Evolutionary conservation across 2,888 invertebrate species (phyloP), one percentile per base, ranked within the genome.

Genomic region (Phyllotreta striolata): DNA sequence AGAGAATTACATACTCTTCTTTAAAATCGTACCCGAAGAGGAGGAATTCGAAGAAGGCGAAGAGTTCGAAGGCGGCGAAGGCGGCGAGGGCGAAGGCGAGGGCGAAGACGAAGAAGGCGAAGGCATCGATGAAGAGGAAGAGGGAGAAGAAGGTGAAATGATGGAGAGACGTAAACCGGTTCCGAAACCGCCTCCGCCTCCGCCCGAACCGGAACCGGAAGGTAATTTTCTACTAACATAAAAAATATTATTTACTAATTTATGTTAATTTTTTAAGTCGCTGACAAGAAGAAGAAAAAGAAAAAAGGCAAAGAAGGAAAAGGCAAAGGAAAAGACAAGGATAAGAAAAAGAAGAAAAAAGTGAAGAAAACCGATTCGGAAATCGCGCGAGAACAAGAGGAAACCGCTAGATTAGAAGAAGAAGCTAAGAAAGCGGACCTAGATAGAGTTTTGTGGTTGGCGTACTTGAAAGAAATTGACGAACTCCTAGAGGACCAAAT

Each of bases 1-100:
- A 35, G 83, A 87, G 2, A 92, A 93, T 79, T 89, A 88, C 70
- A 86, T 86, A 61, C 76, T 92, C 3, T 90, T 90, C 73, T 89
- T 90, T 72, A 52, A 35, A 52, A 88, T 91, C 73, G 83, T 89
- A 44, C 67, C 76, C 14, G 63, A 71, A 41, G 68, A 70, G 10
- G 70, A 72, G 24, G 24, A 24, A 24, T 24, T 24, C 37, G 67
- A 66, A 6, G 64, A 66, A 46, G 63, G 56, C 44, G 37, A 37
- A 62, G 68, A 91, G 24, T 24, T 24, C 24, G 24, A 24, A 24
- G 24, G 24, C 24, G 24, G 24, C 24, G 24, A 24, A 24, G 24
- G 24, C 24, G 24, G 2, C 38, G 70, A 69, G 38, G 67, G 24
- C 24, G 24, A 24, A 68, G 10, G 49, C 55, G 72, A 65, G 4